Evolutionary conservation across 2,113 vertebrate species (phyloP).

Genomic region (Aix galericulata): DNA sequence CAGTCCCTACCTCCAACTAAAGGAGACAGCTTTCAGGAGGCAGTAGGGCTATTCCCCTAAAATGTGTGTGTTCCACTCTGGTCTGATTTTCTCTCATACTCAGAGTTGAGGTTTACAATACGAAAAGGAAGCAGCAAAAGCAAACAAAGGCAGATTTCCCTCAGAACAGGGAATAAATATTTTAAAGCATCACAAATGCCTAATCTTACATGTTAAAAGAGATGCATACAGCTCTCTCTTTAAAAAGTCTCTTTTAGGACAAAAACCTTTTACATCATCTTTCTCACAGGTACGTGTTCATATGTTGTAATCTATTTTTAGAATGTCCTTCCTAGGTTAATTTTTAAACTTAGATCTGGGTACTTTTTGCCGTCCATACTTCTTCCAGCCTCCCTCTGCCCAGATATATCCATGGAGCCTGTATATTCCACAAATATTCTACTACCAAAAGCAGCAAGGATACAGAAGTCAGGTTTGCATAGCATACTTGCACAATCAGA

Average conservation of each 20-base stretch:
- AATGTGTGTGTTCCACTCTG: neutral
- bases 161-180: neutral
- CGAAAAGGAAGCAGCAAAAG: neutral
- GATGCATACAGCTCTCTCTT: neutral
- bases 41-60: neutral
- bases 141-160: neutral
- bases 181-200: neutral
- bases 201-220: neutral
- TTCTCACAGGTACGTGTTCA: neutral
- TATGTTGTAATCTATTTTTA: constrained; percentile 15
- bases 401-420: neutral
- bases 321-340: constrained; percentile 29
- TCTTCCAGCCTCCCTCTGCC: neutral
- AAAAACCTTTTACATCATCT: neutral
- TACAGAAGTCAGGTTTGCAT: neutral
- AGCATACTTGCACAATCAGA: neutral
- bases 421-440: neutral
- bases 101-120: neutral
- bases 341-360: neutral
- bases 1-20: neutral
- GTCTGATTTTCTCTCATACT: neutral
- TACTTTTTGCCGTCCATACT: neutral
- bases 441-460: neutral
- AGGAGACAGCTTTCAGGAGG: neutral
- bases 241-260: neutral